phyloP scores from a whole-genome alignment of 2,888 invertebrate species.

The Lasioglossum figueresi region DNA sequence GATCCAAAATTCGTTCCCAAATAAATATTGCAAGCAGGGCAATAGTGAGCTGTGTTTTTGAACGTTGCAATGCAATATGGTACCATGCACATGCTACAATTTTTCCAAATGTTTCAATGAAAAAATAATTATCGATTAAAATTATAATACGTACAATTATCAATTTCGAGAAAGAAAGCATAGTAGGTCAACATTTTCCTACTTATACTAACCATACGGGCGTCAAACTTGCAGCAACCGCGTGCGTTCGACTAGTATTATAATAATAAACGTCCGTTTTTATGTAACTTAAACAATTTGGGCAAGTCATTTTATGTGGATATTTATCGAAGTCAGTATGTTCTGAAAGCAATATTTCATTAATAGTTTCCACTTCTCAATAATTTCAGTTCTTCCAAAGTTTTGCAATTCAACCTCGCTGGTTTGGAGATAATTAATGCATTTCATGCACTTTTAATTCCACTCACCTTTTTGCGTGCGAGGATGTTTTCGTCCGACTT shows the following conservation, averaged over 20 bases:
- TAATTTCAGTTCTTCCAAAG: not conserved
- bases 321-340: conserved; percentile 43
- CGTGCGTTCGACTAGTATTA: conserved; percentile 46
- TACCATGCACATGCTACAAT: conserved; percentile 53
- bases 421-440: not conserved
- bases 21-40: conserved; percentile 60
- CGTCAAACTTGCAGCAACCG: conserved; percentile 41
- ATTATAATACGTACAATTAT: not conserved
- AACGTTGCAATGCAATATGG: conserved; percentile 51
- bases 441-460: not conserved
- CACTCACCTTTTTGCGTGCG: conserved; percentile 19
- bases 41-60: conserved; percentile 58
- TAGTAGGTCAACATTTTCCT: not conserved
- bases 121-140: not conserved
- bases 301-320: conserved; percentile 55
- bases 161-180: not conserved
- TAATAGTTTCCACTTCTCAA: not conserved
- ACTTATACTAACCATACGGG: conserved; percentile 45
- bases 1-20: conserved; percentile 55
- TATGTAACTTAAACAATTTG: conserved; percentile 61
- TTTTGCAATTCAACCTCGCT: not conserved
- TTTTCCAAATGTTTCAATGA: not conserved
- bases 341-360: conserved; percentile 36
- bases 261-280: conserved; percentile 43
- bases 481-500: conserved; percentile 21